These are phyloP conservation scores for Sinocyclocheilus anshuiensis DNA, from an alignment of 2,113 vertebrate species.

Conservation along the genomic window DNA sequence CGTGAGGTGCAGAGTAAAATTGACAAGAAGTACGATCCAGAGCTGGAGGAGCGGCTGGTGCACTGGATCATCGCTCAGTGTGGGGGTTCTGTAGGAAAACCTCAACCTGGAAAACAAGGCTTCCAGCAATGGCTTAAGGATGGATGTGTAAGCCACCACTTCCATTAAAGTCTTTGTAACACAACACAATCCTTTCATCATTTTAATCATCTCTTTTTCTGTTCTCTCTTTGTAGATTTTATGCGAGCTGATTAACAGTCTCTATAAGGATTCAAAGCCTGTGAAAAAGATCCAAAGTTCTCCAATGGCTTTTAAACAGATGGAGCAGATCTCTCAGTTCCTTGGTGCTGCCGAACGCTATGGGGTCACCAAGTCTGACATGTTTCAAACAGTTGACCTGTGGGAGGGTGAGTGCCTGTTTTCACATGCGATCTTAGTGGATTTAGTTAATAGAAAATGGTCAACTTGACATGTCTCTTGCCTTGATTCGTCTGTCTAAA, in stretches of 20 bases:
- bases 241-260: constrained; percentile 89
- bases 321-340: constrained; percentile 95
- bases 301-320: constrained; percentile 94
- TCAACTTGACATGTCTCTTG: too few species aligned
- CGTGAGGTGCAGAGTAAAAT: constrained; percentile 90
- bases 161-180: background rate
- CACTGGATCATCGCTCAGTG: constrained; percentile 90
- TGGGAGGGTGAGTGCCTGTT: constrained; percentile 81
- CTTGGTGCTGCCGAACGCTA: constrained; percentile 88
- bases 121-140: constrained; percentile 97
- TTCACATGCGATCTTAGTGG: background rate
- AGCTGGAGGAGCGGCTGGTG: constrained; percentile 88
- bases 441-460: background rate
- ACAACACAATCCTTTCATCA: background rate
- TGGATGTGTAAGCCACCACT: constrained; percentile 82
- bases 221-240: constrained; percentile 77
- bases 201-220: background rate
- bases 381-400: constrained; percentile 96
- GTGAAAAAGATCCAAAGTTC: constrained; percentile 81
- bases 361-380: constrained; percentile 87
- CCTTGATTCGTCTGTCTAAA: background rate
- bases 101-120: constrained; percentile 81
- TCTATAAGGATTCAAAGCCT: constrained; percentile 78
- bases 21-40: constrained; percentile 93
- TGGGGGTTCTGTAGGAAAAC: constrained; percentile 72